Evolutionary conservation across 2,113 vertebrate species (phyloP).

Genomic region (Sarotherodon lohbergeri): DNA sequence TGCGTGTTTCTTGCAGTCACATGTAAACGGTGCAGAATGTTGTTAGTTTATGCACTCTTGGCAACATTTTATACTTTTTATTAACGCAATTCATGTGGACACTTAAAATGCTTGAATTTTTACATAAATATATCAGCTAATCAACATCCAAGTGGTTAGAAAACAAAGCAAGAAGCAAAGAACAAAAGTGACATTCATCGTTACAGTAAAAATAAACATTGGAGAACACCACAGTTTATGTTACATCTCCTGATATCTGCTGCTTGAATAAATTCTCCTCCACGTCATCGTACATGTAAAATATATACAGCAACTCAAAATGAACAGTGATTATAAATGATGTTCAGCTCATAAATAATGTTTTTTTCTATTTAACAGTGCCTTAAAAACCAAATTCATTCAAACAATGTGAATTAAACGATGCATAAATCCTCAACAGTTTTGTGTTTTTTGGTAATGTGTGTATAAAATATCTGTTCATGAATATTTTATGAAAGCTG

Average conservation of each 20-base stretch:
- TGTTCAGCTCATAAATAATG: background rate
- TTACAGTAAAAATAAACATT: background rate
- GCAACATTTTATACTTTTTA: constrained; percentile 43
- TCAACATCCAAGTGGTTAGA: background rate
- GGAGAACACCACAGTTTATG: background rate
- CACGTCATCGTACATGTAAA: background rate
- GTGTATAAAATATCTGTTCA: background rate
- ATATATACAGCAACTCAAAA: background rate
- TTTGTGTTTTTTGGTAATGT: background rate
- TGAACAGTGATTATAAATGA: background rate
- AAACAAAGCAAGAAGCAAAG: background rate
- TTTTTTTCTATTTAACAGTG: background rate
- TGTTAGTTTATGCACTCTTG: background rate
- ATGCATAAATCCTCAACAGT: background rate
- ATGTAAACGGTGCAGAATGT: background rate
- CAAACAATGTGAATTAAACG: background rate
- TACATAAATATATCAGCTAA: background rate
- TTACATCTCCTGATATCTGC: constrained; percentile 13
- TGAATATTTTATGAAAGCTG: background rate
- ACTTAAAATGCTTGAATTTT: background rate
- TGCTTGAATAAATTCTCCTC: background rate
- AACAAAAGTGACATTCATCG: background rate
- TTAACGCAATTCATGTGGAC: background rate
- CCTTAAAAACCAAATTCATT: background rate
- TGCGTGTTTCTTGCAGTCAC: background rate